Conservation (phyloP, 1,140 invertebrate species). For the Penaeus vannamei region DNA sequence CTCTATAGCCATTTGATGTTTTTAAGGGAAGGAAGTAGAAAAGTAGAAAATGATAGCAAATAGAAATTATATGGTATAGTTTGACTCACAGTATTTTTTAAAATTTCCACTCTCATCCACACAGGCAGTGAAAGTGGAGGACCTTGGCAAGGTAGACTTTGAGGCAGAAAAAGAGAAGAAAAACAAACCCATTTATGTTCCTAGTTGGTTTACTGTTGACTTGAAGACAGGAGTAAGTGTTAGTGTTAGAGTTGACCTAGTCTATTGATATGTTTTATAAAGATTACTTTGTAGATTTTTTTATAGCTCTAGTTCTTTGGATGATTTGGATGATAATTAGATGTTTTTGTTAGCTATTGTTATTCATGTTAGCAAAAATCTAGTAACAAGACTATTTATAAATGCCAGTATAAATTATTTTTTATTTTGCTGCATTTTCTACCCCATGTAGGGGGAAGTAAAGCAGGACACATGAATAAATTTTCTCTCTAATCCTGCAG, state of each 20-base stretch:
- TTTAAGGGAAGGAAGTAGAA: neutral
- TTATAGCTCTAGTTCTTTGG: no score
- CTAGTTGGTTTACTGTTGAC: slow-evolving; percentile 99
- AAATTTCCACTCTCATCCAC: slow-evolving; percentile 53
- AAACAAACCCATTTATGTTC: slow-evolving; percentile 94
- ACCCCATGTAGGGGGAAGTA: no score
- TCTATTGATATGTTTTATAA: no score
- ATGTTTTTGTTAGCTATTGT: no score
- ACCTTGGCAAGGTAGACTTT: slow-evolving; percentile 92
- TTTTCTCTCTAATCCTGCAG: slow-evolving; percentile 1
- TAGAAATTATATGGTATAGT: neutral
- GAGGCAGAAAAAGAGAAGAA: slow-evolving; percentile 95
- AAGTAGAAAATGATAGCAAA: neutral
- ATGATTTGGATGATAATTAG: no score
- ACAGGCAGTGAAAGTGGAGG: slow-evolving; percentile 89
- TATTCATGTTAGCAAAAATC: no score
- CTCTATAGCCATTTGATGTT: neutral
- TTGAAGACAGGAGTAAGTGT: slow-evolving; percentile 93
- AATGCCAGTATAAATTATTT: no score
- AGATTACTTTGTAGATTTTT: no score
- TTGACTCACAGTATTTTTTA: neutral
- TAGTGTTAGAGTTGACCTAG: no score
- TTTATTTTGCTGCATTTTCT: no score
- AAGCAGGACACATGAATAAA: neutral
- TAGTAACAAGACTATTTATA: no score